These are phyloP conservation scores for Cyphomyrus plagiostoma DNA, from an alignment of 2,113 vertebrate genomes.

Conservation along the genomic window DNA sequence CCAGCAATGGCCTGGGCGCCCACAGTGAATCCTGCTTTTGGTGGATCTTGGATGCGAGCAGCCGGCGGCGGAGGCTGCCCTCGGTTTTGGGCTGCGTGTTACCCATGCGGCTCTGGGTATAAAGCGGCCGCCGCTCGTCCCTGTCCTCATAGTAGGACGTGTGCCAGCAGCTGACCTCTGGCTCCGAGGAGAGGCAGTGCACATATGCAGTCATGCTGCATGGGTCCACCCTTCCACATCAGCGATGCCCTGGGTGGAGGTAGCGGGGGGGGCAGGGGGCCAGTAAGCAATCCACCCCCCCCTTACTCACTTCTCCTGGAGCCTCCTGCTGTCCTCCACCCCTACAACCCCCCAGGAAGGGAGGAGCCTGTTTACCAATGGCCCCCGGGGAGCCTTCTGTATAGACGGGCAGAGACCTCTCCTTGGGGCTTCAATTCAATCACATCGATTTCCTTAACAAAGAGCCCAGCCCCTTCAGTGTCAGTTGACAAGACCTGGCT, in stretches of 20 bases:
- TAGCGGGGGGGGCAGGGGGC: background rate
- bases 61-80: slow-evolving; percentile 55
- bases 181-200: slow-evolving; percentile 64
- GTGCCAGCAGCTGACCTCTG: slow-evolving; percentile 68
- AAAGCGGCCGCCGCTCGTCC: slow-evolving; percentile 54
- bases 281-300: slow-evolving; percentile 33
- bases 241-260: background rate
- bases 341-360: slow-evolving; percentile 48
- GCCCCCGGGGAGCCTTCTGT: slow-evolving; percentile 6
- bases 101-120: slow-evolving; percentile 60
- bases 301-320: slow-evolving; percentile 50
- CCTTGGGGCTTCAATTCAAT: slow-evolving; percentile 48
- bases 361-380: slow-evolving; percentile 48
- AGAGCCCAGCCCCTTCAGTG: slow-evolving; percentile 34
- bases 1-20: slow-evolving; percentile 11
- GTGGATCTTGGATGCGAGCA: slow-evolving; percentile 56
- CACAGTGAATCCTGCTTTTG: slow-evolving; percentile 51
- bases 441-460: slow-evolving; percentile 63
- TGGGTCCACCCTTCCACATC: background rate
- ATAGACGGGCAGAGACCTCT: slow-evolving; percentile 10
- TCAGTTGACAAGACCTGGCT: slow-evolving; percentile 50
- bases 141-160: slow-evolving; percentile 65
- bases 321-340: slow-evolving; percentile 27
- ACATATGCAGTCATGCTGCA: slow-evolving; percentile 72
- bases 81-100: slow-evolving; percentile 56